Base-by-base conservation (phyloP, 2,113 vertebrate genomes). In the Hydrochoerus hydrochaeris region DNA sequence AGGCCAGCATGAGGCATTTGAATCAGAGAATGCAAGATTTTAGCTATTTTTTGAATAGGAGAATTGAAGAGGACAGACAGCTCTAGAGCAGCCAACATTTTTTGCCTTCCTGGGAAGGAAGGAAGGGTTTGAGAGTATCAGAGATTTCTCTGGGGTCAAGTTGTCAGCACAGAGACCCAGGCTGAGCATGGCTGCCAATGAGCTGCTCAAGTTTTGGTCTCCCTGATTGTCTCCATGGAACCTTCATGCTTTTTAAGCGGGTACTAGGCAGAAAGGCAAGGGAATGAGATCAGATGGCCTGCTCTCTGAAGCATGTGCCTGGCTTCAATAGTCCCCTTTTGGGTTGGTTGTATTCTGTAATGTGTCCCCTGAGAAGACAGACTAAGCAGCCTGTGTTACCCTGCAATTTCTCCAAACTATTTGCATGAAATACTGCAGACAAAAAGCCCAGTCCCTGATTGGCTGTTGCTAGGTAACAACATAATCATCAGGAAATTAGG, bases 401-500 rank as follows among this genome's bases (percentile, higher is more conserved):
- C 97, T 97, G 97, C 97, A 98, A 97, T 98, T 97, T 97, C 97
- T 98, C 95, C 93, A 97, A 98, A 98, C 97, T 98, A 98, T 98
- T 98, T 98, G 98, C 98, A 98, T 98, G 98, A 98, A 98, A 98
- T 98, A 98, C 97, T 97, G 98, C 98, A 97, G 97, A 98, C 98
- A 98, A 97, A 96, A 98, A 98, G 97, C 92, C 71, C 75, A 85
- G 93, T 52, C 54, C 73, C 97, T 86, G 89, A 98, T 98, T 98
- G 98, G 98, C 95, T 85, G 98, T 98, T 97, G 98, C 98, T 98
- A 98, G 98, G 98, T 96, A 97, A 98, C 98, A 95, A 97, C 97
- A 98, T 98, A 98, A 98, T 98, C 98, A 98, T 98, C 97, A 98
- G 98, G 98, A 98, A 98, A 98, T 98, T 98, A 98, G 97, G 95